Conservation (phyloP, 2,797 vertebrate species). For the Threskiornis aethiopicus region DNA sequence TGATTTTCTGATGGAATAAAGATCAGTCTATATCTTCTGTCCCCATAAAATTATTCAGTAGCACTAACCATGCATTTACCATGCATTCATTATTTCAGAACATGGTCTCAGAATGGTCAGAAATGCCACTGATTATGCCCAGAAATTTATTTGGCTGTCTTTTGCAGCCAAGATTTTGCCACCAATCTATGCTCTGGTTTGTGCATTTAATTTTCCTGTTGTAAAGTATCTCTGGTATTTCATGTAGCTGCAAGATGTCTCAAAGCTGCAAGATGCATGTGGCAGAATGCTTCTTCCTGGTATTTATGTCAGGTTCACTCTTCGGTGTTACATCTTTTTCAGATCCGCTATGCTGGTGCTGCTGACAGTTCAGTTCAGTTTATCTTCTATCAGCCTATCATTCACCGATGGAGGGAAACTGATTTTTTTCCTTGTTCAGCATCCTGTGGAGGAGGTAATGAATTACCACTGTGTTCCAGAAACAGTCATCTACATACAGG, state of each 20-base stretch:
- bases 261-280: not conserved
- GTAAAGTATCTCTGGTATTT: not conserved
- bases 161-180: not conserved
- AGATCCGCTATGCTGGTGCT: slow-evolving; percentile 82
- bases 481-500: not conserved
- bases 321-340: slow-evolving; percentile 28
- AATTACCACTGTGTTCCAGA: not conserved
- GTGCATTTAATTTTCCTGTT: not conserved
- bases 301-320: not conserved
- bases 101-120: not conserved
- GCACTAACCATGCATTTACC: not conserved
- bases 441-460: slow-evolving; percentile 93
- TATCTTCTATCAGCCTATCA: slow-evolving; percentile 95
- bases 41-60: not conserved
- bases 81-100: not conserved
- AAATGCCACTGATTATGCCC: not conserved
- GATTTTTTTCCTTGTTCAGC: slow-evolving; percentile 98
- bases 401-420: slow-evolving; percentile 95
- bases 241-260: not conserved
- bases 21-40: not conserved
- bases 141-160: not conserved
- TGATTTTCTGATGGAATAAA: not conserved
- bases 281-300: not conserved
- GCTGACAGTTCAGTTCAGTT: slow-evolving; percentile 90
- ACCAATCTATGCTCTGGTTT: not conserved